Evolutionary conservation across 2,113 vertebrate species (phyloP).

Genomic region (Columba janthina): DNA sequence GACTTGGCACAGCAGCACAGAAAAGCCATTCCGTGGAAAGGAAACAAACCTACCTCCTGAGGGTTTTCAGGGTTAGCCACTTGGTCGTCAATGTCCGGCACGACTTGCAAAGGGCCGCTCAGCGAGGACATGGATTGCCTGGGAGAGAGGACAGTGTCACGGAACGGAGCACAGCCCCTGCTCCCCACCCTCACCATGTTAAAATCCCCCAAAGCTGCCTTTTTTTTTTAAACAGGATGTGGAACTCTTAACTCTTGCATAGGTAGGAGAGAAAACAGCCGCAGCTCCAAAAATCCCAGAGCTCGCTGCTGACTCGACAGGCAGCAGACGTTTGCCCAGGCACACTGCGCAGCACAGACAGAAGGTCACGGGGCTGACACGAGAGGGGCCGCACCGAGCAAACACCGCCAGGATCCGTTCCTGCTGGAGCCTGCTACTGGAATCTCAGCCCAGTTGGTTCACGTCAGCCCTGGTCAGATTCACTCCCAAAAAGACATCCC

Average conservation of each 20-base stretch:
- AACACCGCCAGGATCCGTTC: background rate
- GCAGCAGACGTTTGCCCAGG: background rate
- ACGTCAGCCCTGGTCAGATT: background rate
- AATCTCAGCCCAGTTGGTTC: background rate
- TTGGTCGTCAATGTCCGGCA: conserved; percentile 98
- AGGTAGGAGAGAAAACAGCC: background rate
- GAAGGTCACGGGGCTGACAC: background rate
- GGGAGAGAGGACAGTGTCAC: background rate
- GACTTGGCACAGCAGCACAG: fast-evolving
- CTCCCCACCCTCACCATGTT: background rate
- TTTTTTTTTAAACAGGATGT: background rate
- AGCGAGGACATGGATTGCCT: conserved; percentile 96
- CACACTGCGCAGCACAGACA: background rate
- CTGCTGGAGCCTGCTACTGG: background rate
- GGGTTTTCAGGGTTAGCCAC: conserved; percentile 87
- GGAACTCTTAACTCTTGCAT: background rate
- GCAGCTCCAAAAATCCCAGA: background rate
- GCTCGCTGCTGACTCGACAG: background rate
- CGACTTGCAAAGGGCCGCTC: conserved; percentile 96
- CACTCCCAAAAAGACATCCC: background rate
- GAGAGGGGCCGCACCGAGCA: background rate
- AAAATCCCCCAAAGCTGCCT: background rate
- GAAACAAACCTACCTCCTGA: conserved; percentile 86
- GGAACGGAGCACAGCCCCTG: fast-evolving
- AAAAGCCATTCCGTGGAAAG: background rate